Base-by-base conservation (phyloP, 2,797 vertebrate genomes). In the Capromys pilorides region DNA sequence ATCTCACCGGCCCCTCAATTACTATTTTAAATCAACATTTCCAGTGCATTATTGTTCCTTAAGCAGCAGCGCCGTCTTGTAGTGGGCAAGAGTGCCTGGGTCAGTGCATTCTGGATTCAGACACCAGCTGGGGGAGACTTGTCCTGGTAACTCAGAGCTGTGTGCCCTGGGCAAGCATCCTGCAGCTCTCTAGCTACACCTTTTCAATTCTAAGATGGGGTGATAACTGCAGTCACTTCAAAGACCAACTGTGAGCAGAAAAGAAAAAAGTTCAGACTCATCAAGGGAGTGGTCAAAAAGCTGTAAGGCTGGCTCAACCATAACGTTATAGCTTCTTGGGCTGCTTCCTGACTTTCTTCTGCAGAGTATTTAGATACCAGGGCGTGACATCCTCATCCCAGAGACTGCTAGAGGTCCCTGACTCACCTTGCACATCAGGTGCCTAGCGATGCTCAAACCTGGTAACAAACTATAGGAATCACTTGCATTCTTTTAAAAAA, bases 171-270 rank as follows among this genome's bases (percentile, higher is more conserved):
- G 91, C 33, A 90, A 93, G 66, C 90, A 88, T 93, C 90, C 90
- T 36, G 94, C 67, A 91, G 51, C 57, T 59, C 8, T 83, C 83
- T 45, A 31, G 13, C 31, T 62, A 94, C 64, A 85, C 79, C 83
- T 86, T 95, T 93, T 85, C 49, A 79, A 41, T 57, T 90, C 22
- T 94, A 66, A 83, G 75, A 94, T 83, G 22, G 31, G 18, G 39
- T 77, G 93, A 93, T 86, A 90, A 93, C 11, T 86, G 61, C 57
- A 88, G 49, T 90, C 36, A 82, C 73, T 93, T 97, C 88, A 95
- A 81, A 96, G 89, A 86, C 41, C 45, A 16, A 33, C 2, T 39
- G 49, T 62, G 86, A 92, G 66, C 51, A 71, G 80, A 88, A 93
- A 77, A 71, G 79, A 69, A 77, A 71, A 75, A 69, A 66, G 91